Percentiles rank a stretch among this genome's conserved stretches.
phyloP scores from a whole-genome alignment of 2,888 invertebrate species.

The Pecten maximus region DNA sequence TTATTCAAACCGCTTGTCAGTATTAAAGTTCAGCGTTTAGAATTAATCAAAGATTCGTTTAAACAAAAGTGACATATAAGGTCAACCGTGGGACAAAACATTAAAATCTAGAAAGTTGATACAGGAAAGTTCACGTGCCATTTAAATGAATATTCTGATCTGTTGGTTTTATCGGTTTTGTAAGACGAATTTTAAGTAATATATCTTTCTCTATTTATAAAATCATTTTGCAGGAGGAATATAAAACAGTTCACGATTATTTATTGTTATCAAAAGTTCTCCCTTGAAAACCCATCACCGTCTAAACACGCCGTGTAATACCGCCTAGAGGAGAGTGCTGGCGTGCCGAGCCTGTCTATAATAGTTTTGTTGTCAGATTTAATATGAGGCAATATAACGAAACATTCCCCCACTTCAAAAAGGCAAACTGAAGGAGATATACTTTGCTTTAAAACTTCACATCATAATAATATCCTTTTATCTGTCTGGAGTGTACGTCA shows the following conservation, averaged over 20 bases:
- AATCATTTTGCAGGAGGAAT: neutral
- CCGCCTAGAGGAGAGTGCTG: neutral
- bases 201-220: neutral
- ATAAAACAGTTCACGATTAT: neutral
- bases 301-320: neutral
- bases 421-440: neutral
- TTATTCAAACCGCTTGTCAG: neutral
- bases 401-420: constrained; percentile 27
- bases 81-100: neutral
- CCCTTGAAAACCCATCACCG: neutral
- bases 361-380: constrained; percentile 22
- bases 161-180: neutral
- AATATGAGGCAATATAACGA: constrained; percentile 22
- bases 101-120: neutral
- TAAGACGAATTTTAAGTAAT: neutral
- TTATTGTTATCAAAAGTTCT: neutral
- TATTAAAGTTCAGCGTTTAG: neutral
- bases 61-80: neutral
- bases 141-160: neutral
- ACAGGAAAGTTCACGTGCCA: neutral
- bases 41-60: neutral
- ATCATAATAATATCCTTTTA: constrained; percentile 25
- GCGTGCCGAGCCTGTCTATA: neutral
- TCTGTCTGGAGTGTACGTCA: neutral
- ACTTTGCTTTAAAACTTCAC: constrained; percentile 31